These are phyloP conservation scores for Bos indicus DNA, from an alignment of 2,113 vertebrate species.

Conservation along the genomic window DNA sequence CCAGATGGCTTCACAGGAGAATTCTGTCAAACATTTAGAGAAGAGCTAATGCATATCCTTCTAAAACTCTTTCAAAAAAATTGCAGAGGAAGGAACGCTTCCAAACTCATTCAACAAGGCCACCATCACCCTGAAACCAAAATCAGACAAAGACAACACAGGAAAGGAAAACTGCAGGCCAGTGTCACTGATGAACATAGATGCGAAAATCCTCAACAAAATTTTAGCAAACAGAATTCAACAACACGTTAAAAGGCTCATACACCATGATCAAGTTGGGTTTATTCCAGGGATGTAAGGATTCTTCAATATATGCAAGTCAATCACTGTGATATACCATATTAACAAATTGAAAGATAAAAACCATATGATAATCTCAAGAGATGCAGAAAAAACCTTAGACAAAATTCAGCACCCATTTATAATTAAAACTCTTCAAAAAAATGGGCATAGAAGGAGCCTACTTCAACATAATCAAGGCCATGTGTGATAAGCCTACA, in stretches of 20 bases:
- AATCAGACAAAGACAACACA: background rate
- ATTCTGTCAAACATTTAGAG: background rate
- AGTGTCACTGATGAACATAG: background rate
- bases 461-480: background rate
- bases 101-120: background rate
- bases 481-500: background rate
- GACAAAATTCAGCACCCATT: background rate
- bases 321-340: background rate
- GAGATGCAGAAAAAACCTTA: background rate
- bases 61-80: background rate
- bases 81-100: background rate
- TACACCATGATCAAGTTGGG: background rate
- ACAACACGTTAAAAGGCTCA: background rate
- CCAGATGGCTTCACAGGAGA: background rate
- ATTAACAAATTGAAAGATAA: background rate
- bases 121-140: background rate
- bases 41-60: background rate
- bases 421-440: background rate
- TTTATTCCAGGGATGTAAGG: background rate
- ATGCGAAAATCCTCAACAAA: background rate
- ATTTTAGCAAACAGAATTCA: background rate
- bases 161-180: background rate
- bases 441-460: background rate
- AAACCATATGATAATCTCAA: background rate
- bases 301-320: background rate